Base-by-base conservation (phyloP, 2,797 vertebrate species). In the Microcaecilia unicolor region DNA sequence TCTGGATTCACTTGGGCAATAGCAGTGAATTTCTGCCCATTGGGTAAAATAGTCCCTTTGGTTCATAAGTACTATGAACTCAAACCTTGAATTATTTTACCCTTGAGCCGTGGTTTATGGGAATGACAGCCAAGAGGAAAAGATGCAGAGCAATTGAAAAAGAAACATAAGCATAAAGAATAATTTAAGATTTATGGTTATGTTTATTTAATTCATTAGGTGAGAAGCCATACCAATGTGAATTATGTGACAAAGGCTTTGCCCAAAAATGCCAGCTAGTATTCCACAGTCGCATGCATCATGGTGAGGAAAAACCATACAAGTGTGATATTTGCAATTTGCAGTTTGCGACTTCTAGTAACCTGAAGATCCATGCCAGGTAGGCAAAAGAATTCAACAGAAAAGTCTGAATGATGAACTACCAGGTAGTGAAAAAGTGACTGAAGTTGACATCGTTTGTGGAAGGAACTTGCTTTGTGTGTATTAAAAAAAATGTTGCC, bases 191-290 rank as follows among this genome's bases (percentile, higher is more conserved):
- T n/a, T n/a, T n/a, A n/a, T n/a, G n/a, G n/a, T n/a, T n/a, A n/a
- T n/a, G n/a, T n/a, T 15, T 62, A 46, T 44, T 51, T 60, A 19
- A 36, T 33, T 23, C 28, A 35, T 43, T 32, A 98, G 95, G 95
- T 23, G 95, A 99, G 78, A 98, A 98, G 72, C 95, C 95, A 19
- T 99, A 97, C 47, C 75, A 71, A 19, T 99, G 95, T 64, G 56
- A 80, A 11, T 58, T 84, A 13, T 99, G 96, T 2, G 92, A 95
- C 31, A 94, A 98, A 76, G 89, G 92, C 48, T 99, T 99, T 55
- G 93, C 92, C 34, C 96, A 99, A 78, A 99, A 99, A 74, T 99
- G 96, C 50, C 95, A 99, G 81, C 74, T 99, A 36, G 92, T 98
- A 25, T 97, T 96, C 61, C 96, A 99, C 58, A 90, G 93, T 37